Conservation (phyloP, 2,888 invertebrate species). For the Augochlorella aurata region DNA sequence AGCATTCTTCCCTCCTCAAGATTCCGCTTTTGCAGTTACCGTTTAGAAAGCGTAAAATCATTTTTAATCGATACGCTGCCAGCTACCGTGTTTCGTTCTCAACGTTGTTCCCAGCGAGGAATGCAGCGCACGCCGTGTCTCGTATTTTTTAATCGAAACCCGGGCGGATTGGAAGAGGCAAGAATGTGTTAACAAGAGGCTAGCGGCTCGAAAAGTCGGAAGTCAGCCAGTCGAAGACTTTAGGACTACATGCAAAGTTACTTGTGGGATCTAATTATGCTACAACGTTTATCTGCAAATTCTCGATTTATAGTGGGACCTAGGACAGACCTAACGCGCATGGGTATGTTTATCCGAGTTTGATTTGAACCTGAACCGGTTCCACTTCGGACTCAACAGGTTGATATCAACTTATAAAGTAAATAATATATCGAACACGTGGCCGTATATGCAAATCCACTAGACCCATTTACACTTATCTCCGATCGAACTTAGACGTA, state of each 20-base stretch:
- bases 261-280: background rate
- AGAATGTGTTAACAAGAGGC: background rate
- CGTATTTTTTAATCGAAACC: background rate
- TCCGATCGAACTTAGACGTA: background rate
- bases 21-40: slow-evolving; percentile 1
- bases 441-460: background rate
- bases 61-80: slow-evolving; percentile 17
- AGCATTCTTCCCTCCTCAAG: slow-evolving; percentile 13
- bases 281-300: background rate
- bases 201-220: background rate
- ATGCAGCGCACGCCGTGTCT: background rate
- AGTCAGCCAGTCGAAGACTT: background rate
- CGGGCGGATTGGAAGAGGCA: background rate
- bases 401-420: background rate
- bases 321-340: background rate
- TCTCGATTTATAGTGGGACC: background rate
- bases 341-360: background rate
- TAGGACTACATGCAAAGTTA: background rate
- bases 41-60: slow-evolving; percentile 18
- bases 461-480: background rate
- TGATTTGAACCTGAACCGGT: background rate
- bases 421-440: background rate
- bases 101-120: background rate
- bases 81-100: background rate
- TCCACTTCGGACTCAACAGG: background rate